Base-by-base conservation (phyloP, 92 coral and sea anemone species). In the Umimayanthus chanpuru region DNA sequence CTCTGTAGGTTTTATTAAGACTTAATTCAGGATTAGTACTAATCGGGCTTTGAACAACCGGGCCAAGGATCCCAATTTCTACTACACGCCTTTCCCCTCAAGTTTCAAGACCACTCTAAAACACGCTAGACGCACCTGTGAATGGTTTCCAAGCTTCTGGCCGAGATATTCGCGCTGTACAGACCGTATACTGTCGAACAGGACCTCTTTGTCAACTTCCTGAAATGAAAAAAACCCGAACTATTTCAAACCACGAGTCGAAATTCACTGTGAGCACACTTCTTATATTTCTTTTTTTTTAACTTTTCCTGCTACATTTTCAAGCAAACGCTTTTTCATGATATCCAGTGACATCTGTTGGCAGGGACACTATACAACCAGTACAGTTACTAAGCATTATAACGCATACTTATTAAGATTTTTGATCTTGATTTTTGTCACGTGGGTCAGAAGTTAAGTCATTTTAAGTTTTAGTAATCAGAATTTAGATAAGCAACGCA, bases 121-220 rank as follows among this genome's bases (percentile, higher is more conserved):
- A 32, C 14, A 30, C 3, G 67, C 15, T 5, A 32, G 12, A 81
- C 73, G 18, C 29, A 81, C 85, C 73, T 81, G 71, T 58, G 49
- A 26, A 28, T 28, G 85, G 47, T 61, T 65, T 61, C 85, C 73
- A 81, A 55, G 29, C 23, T 81, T 81, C 30, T 81, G 85, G 50
- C 18, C 36, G 30, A 61, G 53, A 20, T 61, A 81, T 5, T 81
- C 85, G 38, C 73, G 73, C 18, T 94, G 96, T 47, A 92, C 93
- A 64, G 95, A 93, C 56, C 95, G 80, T 94, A 94, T 94, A 73
- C 96, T 94, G 47, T 93, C 98, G 56, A 94, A 81, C 39, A 58
- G 55, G 47, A 94, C 90, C 23, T 94, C 98, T 85, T 93, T 94
- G 82, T 94, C 98, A 29, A 94, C 92, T 53, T 94, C 95, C 98